Base-by-base conservation (phyloP, 2,113 vertebrate species). In the Anoplopoma fimbria region DNA sequence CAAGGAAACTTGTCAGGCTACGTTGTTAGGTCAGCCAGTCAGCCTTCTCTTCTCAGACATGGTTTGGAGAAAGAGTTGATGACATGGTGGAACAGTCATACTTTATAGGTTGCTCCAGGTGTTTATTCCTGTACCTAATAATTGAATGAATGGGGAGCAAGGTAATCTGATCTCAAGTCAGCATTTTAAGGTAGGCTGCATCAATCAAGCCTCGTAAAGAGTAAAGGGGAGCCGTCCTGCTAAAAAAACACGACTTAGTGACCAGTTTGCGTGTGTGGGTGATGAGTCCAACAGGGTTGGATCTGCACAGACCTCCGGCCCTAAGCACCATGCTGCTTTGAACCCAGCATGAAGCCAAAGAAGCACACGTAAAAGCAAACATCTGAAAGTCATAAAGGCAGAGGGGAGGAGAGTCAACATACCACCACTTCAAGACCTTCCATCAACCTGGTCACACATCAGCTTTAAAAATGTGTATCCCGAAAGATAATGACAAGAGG, bases 301-400 rank as follows among this genome's bases (percentile, higher is more conserved):
- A 82, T 75, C 72, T 67, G 58, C 65, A 38, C 64, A 34, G 69
- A 83, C 60, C 84, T 87, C 79, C 83, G 79, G 78, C 47, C 42
- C 31, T n/a, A 0, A 73, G 83, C 71, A 67, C 77, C 85, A 75
- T 63, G 85, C 84, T 85, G 86, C 75, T 90, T 83, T 86, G 79
- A 75, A 75, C 75, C 75, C 82, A 87, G 88, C 53, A 5, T 84
- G 89, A 86, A 81, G 81, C 73, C 60, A 64, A 58, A 77, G 33
- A 67, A 72, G 76, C 76, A 85, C 63, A 79, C n/a, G 55, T 77
- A 75, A 58, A 85, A 77, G 80, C 77, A 77, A 79, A 89, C 87
- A 87, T 87, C 81, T 90, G 89, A 87, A 88, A 89, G 85, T 76
- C 70, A 90, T 89, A 82, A 92, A 89, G 47, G n/a, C 60, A 75